Base-by-base conservation (phyloP, 2,113 vertebrate species). In the Coptodon bakossiorum region DNA sequence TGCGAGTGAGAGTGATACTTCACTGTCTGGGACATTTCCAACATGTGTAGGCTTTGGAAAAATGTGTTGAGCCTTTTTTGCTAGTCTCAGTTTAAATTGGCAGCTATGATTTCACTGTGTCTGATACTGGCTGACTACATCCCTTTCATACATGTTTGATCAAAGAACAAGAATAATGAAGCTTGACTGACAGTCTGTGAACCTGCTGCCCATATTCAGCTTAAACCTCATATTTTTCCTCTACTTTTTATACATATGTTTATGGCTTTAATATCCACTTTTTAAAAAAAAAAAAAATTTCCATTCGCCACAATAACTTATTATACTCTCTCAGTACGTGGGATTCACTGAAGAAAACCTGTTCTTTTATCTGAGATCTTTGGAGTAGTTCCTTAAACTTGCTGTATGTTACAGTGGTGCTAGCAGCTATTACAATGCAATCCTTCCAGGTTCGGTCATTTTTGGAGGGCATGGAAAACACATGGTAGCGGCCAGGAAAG, bases 381-480 rank as follows among this genome's bases (percentile, higher is more conserved):
- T 54, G 36, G 22, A 52, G 31, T 22, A 56, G 24, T 40, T 56
- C 4, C 3, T 27, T 22, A 14, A 29, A 17, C 34, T 3, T 16
- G 5, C 31, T 11, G 13, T 10, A 38, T 48, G 66, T 89, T 78
- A 89, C 31, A 56, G 66, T 89, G 40, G 81, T 48, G 57, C 71
- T 92, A 19, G 83, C 22, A 36, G 34, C 27, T 36, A 29, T 85
- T 87, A 73, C n/a, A 43, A 10, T 57, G 54, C 68, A 57, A 89
- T 82, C 88, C 87, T 90, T 91, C 91, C 91, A 92, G 86, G 29
- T 31, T 82, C 19, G 79, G 88, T 92, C 91, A 93, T 92, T 90
- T 89, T 91, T 93, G 93, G 87, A 94, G 79, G 92, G 87, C 81
- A 43, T 73, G 83, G 90, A 93, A 94, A 92, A 88, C 87, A 91